Evolutionary conservation across 2,888 invertebrate species (phyloP).

Genomic region (Smittia sp.): DNA sequence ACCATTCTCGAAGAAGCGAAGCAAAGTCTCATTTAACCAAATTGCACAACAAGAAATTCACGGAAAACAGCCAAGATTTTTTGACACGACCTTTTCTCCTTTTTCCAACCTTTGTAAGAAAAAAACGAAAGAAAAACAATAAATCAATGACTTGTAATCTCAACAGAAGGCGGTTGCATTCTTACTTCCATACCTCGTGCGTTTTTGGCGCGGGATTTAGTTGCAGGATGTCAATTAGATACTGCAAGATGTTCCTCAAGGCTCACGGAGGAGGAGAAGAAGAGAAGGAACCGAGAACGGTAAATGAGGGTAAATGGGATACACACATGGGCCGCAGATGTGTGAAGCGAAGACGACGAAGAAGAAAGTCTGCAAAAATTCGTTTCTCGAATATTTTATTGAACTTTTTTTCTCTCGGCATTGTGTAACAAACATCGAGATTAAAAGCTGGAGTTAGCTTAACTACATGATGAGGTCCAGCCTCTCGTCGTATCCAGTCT

Average conservation of each 20-base stretch:
- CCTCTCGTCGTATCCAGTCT: too few relatives aligned
- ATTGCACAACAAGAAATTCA: background rate
- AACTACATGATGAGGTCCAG: too few relatives aligned
- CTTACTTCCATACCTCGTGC: background rate
- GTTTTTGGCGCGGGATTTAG: background rate
- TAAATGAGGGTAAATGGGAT: background rate
- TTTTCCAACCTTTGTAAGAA: constrained; percentile 11
- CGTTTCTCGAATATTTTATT: too few relatives aligned
- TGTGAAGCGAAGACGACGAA: too few relatives aligned
- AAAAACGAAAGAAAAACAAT: constrained; percentile 4
- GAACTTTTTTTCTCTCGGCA: too few relatives aligned
- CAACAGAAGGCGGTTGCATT: background rate
- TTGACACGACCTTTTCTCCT: background rate
- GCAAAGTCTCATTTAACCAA: background rate
- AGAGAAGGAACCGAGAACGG: background rate
- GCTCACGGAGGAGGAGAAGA: background rate
- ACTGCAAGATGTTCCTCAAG: background rate
- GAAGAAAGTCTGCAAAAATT: too few relatives aligned
- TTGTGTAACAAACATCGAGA: too few relatives aligned
- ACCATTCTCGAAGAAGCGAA: background rate
- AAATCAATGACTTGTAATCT: constrained; percentile 8
- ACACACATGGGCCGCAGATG: too few relatives aligned
- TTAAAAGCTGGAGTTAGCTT: too few relatives aligned
- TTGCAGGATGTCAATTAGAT: background rate
- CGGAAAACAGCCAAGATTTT: background rate